Percentiles rank a stretch among this genome's conserved stretches.
Conservation (phyloP, 2,888 invertebrate species). For the Ptychoptera albimana region DNA sequence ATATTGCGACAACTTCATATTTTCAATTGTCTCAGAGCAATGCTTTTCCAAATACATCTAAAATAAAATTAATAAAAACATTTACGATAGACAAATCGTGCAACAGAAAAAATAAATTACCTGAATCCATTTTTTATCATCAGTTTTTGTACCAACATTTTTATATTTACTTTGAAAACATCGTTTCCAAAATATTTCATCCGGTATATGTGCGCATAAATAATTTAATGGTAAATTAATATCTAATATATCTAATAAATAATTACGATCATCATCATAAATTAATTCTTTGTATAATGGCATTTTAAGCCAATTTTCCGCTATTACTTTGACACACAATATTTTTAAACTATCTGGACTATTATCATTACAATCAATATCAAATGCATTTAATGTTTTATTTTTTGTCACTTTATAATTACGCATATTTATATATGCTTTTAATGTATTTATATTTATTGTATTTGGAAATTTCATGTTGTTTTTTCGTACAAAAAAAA, state of each 20-base stretch:
- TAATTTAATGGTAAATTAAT: conserved; percentile 23
- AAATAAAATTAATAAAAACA: conserved; percentile 25
- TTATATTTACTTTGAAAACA: conserved; percentile 24
- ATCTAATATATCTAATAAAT: conserved; percentile 24
- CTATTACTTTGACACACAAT: conserved; percentile 24
- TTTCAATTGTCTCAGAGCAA: conserved; percentile 28
- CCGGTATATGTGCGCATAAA: conserved; percentile 23
- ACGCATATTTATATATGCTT: conserved; percentile 20
- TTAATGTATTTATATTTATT: conserved; percentile 24
- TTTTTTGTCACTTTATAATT: conserved; percentile 1
- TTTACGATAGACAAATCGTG: conserved; percentile 2
- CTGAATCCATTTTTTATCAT: conserved; percentile 1
- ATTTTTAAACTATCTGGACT: conserved; percentile 23
- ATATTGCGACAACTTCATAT: conserved; percentile 24
- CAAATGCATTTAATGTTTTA: conserved; percentile 10
- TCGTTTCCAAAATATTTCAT: conserved; percentile 27
- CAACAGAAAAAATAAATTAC: too few species aligned
- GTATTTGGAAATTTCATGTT: conserved; percentile 21
- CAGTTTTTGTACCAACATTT: conserved; percentile 13
- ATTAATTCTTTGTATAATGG: conserved; percentile 22
- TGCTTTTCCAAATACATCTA: conserved; percentile 30
- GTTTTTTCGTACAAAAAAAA: too few species aligned
- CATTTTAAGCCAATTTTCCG: conserved; percentile 24
- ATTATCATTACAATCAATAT: conserved; percentile 15
- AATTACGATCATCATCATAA: conserved; percentile 24